These are phyloP conservation scores for Aphelocoma californica DNA, from an alignment of 2,797 vertebrate species.

Conservation along the genomic window DNA sequence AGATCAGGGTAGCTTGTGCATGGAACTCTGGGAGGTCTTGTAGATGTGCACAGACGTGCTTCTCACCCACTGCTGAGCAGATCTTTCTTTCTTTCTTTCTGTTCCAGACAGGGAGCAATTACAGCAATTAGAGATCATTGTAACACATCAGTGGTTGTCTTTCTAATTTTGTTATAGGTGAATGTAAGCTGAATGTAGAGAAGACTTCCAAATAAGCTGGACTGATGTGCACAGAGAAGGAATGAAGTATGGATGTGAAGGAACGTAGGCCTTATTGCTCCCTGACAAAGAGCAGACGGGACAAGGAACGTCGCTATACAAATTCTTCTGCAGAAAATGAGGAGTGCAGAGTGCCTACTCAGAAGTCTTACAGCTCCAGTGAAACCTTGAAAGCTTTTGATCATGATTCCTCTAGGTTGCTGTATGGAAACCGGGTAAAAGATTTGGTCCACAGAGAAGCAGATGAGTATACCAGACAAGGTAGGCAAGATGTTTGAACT, in stretches of 20 bases:
- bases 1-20: not conserved
- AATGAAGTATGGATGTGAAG: conserved; percentile 98
- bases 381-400: conserved; percentile 96
- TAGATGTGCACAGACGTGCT: not conserved
- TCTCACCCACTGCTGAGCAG: not conserved
- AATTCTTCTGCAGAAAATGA: conserved; percentile 84
- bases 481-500: conserved; percentile 73
- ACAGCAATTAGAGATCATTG: not conserved
- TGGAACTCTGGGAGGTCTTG: not conserved
- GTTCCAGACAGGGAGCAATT: not conserved
- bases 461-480: conserved; percentile 90
- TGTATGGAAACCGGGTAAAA: conserved; percentile 92
- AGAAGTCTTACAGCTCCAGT: conserved; percentile 97
- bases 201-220: conserved; percentile 66
- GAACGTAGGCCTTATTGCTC: conserved; percentile 98
- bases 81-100: not conserved
- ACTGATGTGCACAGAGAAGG: conserved; percentile 84
- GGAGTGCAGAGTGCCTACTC: conserved; percentile 91
- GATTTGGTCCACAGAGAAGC: conserved; percentile 92
- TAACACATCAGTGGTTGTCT: conserved; percentile 23
- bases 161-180: conserved; percentile 76
- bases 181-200: conserved; percentile 73
- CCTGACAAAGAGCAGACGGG: conserved; percentile 93
- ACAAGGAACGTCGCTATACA: conserved; percentile 84
- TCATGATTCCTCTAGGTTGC: conserved; percentile 91